Conservation (phyloP, 2,797 vertebrate genomes). For the Lagodon rhomboides region DNA sequence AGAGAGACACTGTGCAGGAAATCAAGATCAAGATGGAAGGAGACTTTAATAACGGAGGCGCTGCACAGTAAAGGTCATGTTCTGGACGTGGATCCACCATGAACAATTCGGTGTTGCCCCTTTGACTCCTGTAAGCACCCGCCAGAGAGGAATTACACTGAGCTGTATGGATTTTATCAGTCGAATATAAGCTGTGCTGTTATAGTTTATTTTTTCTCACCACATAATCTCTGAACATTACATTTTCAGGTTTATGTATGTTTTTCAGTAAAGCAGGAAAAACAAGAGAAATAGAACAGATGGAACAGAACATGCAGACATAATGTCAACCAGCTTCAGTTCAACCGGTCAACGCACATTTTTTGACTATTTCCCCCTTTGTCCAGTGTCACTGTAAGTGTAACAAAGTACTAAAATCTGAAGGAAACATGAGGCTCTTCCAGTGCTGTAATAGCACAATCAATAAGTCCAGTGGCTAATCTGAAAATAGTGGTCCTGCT, state of each 20-base stretch:
- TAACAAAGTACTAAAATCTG: too few species aligned
- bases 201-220: constrained; percentile 1
- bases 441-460: not conserved
- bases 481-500: not conserved
- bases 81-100: constrained; percentile 10
- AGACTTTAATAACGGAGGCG: not conserved
- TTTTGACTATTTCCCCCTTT: too few species aligned
- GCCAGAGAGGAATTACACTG: not conserved
- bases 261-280: not conserved
- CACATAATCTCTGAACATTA: constrained; percentile 19
- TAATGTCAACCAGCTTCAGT: too few species aligned
- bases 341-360: too few species aligned
- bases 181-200: not conserved
- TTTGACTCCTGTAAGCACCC: not conserved
- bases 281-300: not conserved
- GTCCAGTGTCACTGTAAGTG: too few species aligned
- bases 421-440: not conserved
- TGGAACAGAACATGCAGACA: too few species aligned
- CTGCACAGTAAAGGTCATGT: constrained; percentile 9
- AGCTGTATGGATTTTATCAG: constrained; percentile 30
- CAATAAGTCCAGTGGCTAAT: not conserved
- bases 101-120: not conserved
- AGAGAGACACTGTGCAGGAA: constrained; percentile 5
- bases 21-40: constrained; percentile 8
- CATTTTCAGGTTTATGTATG: not conserved